Evolutionary conservation across 2,888 invertebrate genomes (phyloP).

Genomic region (Eupithecia exiguata): DNA sequence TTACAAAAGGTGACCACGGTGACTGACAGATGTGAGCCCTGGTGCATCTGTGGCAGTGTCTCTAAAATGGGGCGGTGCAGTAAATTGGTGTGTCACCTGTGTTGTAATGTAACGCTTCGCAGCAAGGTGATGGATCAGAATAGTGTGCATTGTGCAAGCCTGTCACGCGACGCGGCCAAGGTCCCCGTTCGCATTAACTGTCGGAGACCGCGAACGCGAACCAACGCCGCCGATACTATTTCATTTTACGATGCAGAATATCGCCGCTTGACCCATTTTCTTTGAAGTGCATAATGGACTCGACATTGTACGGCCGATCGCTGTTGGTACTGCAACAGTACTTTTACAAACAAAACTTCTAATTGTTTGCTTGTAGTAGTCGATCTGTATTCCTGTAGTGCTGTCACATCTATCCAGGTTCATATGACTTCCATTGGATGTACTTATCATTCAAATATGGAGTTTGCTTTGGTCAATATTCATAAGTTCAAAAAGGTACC

Average conservation of each 20-base stretch:
- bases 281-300: slow-evolving; percentile 31
- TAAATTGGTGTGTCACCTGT: slow-evolving; percentile 45
- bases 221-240: slow-evolving; percentile 48
- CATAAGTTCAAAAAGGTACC: not conserved
- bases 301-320: slow-evolving; percentile 26
- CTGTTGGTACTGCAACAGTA: slow-evolving; percentile 19
- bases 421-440: not conserved
- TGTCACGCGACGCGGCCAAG: slow-evolving; percentile 59
- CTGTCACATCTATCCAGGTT: not conserved
- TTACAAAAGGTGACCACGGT: not conserved
- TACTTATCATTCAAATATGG: not conserved
- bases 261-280: slow-evolving; percentile 43
- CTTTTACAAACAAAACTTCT: not conserved
- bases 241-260: slow-evolving; percentile 39
- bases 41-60: slow-evolving; percentile 9
- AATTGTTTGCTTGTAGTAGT: not conserved
- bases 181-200: slow-evolving; percentile 55
- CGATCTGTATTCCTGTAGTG: not conserved
- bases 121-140: slow-evolving; percentile 67
- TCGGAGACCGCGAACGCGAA: slow-evolving; percentile 44
- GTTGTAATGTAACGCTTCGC: slow-evolving; percentile 41
- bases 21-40: not conserved
- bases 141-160: slow-evolving; percentile 67
- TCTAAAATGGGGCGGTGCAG: slow-evolving; percentile 33
- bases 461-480: not conserved